Base-by-base conservation (phyloP, 2,888 invertebrate genomes). In the Alcis repandata region DNA sequence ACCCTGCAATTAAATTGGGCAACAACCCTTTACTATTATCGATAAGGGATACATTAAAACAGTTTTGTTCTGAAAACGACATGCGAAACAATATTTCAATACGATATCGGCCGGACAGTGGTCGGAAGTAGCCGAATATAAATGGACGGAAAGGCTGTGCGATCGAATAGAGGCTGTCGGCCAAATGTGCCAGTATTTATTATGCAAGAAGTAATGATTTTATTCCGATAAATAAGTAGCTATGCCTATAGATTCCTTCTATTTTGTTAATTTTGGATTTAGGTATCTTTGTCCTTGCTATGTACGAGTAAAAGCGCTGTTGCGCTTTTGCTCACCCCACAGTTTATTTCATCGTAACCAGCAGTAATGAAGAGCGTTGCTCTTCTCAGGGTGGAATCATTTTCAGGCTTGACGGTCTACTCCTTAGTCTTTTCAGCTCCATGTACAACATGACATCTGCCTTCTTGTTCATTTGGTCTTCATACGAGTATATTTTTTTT, bases 41-140 rank as follows among this genome's bases (percentile, higher is more conserved):
- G 63, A 63, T 57, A 66, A 60, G 65, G 63, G 68, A 67, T 60
- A 68, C 66, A 69, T 69, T 69, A 72, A 69, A 60, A 69, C 65
- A 66, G 80, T 77, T 85, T 87, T 88, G 86, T 90, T 84, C 82
- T 79, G 78, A 74, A 80, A 78, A 79, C 83, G 84, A 86, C 85
- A 86, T 84, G 83, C 86, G 84, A 87, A 90, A 91, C 92, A 90
- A 90, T 93, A 93, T 92, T 92, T 93, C 92, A 93, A 87, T 84
- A 81, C 90, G 92, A 87, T 93, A 92, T 87, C 92, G 84, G 80
- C 75, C 82, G 87, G 84, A 90, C 90, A 90, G 87, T 89, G 89
- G 86, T 85, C 91, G 92, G 92, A 92, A 90, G 87, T 87, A 78
- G 80, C 83, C 82, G 92, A 89, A 91, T 90, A 92, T 93, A 91